Conservation (phyloP, 2,797 vertebrate genomes). For the Poeciliopsis gracilis region DNA sequence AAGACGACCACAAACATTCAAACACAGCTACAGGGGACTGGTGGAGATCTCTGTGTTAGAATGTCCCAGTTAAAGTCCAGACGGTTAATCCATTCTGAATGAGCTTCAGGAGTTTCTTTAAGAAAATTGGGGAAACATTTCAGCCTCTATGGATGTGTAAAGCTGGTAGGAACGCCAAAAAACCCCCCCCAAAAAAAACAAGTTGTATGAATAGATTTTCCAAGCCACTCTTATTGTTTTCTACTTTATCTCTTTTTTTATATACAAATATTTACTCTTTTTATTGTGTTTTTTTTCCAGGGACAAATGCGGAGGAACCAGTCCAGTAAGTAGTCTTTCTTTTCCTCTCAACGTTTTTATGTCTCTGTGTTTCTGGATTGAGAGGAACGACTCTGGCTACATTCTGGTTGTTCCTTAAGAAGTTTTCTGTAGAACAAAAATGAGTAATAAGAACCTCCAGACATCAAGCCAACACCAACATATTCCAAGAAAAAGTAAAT, state of each 20-base stretch:
- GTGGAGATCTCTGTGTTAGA: not conserved
- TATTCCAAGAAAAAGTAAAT: slow-evolving; percentile 65
- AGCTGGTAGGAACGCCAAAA: not conserved
- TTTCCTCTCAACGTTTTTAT: slow-evolving; percentile 43
- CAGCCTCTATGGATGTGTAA: not conserved
- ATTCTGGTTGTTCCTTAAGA: slow-evolving; percentile 76
- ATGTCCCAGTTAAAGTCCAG: not conserved
- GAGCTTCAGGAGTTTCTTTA: not conserved
- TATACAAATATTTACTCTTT: slow-evolving; percentile 58
- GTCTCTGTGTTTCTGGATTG: slow-evolving; percentile 46
- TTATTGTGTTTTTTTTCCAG: slow-evolving; percentile 78
- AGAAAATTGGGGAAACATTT: not conserved
- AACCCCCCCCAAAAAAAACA: not conserved
- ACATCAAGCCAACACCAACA: slow-evolving; percentile 72
- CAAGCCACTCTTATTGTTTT: not conserved
- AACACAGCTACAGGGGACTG: not conserved
- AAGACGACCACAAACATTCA: not conserved
- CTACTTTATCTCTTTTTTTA: slow-evolving; percentile 44
- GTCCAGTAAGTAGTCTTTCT: slow-evolving; percentile 90
- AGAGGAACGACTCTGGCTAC: slow-evolving; percentile 35
- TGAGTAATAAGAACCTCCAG: slow-evolving; percentile 57
- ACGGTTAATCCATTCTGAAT: not conserved
- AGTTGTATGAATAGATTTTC: not conserved
- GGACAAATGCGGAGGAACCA: slow-evolving; percentile 92
- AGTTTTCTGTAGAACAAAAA: slow-evolving; percentile 38